Percentiles rank a stretch among this genome's conserved stretches.
phyloP scores from a whole-genome alignment of 2,113 vertebrate genomes.

The Epinephelus fuscoguttatus region DNA sequence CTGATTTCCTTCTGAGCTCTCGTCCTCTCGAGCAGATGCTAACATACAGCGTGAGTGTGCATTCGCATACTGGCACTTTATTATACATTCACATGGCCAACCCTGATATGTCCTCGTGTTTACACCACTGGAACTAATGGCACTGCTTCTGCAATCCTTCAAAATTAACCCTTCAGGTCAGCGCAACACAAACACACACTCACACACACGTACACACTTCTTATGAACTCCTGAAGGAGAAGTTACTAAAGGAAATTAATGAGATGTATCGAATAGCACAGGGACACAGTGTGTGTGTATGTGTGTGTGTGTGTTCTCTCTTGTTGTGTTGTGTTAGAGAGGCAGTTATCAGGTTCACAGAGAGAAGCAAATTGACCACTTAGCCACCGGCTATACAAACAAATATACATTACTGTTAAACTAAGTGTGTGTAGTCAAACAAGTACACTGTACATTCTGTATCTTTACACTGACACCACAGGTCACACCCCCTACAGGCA shows the following conservation, averaged over 20 bases:
- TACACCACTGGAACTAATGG: constrained; percentile 73
- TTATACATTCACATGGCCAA: constrained; percentile 44
- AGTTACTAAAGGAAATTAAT: constrained; percentile 56
- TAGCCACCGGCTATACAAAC: constrained; percentile 3
- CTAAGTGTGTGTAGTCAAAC: constrained; percentile 5
- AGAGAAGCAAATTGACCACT: constrained; percentile 21
- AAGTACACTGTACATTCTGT: neutral
- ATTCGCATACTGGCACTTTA: constrained; percentile 24
- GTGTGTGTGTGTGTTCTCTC: constrained; percentile 28
- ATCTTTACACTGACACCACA: neutral
- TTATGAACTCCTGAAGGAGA: constrained; percentile 56
- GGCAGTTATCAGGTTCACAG: constrained; percentile 31
- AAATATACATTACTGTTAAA: constrained; percentile 30
- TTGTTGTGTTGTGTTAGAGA: constrained; percentile 18
- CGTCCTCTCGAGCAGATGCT: constrained; percentile 22
- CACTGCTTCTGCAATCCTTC: constrained; percentile 64
- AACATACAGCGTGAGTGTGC: constrained; percentile 6
- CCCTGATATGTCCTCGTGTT: constrained; percentile 63
- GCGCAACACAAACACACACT: constrained; percentile 30
- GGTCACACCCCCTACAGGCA: neutral
- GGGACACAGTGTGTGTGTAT: constrained; percentile 25
- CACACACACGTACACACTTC: constrained; percentile 24
- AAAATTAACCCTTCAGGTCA: constrained; percentile 73
- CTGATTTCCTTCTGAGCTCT: constrained; percentile 43
- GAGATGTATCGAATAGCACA: constrained; percentile 34